Percentiles rank a stretch among this genome's conserved stretches.
phyloP scores from a whole-genome alignment of 92 coral and sea anemone genomes.

The Paramuricea clavata region DNA sequence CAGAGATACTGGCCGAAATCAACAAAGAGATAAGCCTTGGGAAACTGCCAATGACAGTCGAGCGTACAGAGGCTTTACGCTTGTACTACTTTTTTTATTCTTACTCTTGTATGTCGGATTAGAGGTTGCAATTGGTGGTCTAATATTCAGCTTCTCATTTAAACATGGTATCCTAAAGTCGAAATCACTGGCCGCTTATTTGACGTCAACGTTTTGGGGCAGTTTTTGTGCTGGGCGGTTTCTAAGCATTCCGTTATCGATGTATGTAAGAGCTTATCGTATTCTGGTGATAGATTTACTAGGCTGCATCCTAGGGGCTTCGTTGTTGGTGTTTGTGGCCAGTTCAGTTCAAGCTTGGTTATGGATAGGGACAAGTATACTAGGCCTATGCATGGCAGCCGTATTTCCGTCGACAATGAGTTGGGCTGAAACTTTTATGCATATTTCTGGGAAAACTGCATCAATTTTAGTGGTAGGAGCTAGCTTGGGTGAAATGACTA shows the following conservation, averaged over 20 bases:
- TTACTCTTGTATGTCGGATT: constrained; percentile 88
- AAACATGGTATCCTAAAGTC: constrained; percentile 62
- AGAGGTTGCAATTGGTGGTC: constrained; percentile 91
- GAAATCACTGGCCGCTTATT: constrained; percentile 73
- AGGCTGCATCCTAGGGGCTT: constrained; percentile 76
- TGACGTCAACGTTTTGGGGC: constrained; percentile 94
- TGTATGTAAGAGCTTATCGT: constrained; percentile 69
- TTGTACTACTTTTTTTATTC: constrained; percentile 76
- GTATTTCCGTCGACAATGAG: constrained; percentile 83
- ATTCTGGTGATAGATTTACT: constrained; percentile 74
- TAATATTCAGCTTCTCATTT: constrained; percentile 78
- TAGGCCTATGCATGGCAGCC: constrained; percentile 93
- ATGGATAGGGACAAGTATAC: constrained; percentile 87
- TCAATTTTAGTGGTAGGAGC: constrained; percentile 87
- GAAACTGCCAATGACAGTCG: constrained; percentile 52
- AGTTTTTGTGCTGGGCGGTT: constrained; percentile 89
- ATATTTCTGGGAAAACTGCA: constrained; percentile 85
- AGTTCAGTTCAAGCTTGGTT: constrained; percentile 60
- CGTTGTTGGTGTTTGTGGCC: constrained; percentile 76
- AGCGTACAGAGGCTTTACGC: constrained; percentile 67
- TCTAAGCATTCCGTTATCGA: constrained; percentile 80
- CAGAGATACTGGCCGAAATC: constrained; percentile 56
- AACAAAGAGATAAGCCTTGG: constrained; percentile 17
- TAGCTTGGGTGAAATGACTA: constrained; percentile 88
- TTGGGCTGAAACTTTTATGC: constrained; percentile 85